Evolutionary conservation across 2,888 invertebrate genomes (phyloP), one percentile per base, ranked within the genome.

Genomic region (Adela reaumurella): DNA sequence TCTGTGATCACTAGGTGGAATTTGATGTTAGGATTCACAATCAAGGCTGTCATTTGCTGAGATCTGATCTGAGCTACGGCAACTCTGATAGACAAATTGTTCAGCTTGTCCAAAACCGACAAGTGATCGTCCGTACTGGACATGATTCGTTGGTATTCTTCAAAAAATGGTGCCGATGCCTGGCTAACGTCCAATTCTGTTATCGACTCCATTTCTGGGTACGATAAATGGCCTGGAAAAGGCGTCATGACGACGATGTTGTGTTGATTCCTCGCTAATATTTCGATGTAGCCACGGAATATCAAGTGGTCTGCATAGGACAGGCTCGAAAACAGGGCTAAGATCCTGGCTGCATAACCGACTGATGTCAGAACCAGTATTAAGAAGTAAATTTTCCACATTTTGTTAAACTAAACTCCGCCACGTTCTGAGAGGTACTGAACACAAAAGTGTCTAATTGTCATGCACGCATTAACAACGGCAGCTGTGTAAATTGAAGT

Each of bases 1-100:
- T 85, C 85, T 2, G 79, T 70, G 41, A 85, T 63, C 1, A 84
- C 73, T 28, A 83, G 58, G 59, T 85, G 85, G 54, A 84, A 85
- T 49, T 69, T 67, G 19, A 77, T 62, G 24, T 70, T 71, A 1
- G 69, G 70, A 50, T 74, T 77, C 2, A 70, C 61, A 5, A 77
- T 57, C 11, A 77, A 53, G 2, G 76, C 66, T 14, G 63, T 61
- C 72, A 77, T 69, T 49, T 66, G 66, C 50, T 77, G 70, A 0
- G 77, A 74, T 53, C 63, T 70, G 17, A 78, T 51, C 51, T 78
- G 78, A 1, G 70, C 65, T 46, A 73, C 68, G 0, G 67, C 73
- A 50, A 77, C 50, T 58, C 69, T 74, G 2, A 77, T 46, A 1
- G 63, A 58, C 1, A 69, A 57, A 35, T 76, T 74, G 50, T 74